phyloP scores from a whole-genome alignment of 1,140 invertebrate species.

The Cydia splendana region DNA sequence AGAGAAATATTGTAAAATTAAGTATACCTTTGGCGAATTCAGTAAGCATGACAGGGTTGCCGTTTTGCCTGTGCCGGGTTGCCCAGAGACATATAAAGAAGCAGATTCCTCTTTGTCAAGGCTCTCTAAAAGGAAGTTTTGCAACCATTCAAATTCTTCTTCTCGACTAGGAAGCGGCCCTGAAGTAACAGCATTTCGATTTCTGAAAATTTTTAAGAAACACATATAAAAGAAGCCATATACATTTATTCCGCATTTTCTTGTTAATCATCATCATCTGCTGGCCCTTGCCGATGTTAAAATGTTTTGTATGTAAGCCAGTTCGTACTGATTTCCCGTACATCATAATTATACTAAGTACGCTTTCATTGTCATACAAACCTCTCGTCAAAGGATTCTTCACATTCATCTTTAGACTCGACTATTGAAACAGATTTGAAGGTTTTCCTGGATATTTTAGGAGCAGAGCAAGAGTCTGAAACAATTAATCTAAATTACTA shows the following conservation, averaged over 20 bases:
- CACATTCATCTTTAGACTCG: constrained; percentile 25
- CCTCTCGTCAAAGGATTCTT: constrained; percentile 26
- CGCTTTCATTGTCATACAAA: neutral
- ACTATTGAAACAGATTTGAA: constrained; percentile 21
- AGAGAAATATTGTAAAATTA: neutral
- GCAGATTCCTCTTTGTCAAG: constrained; percentile 85
- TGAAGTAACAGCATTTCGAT: constrained; percentile 58
- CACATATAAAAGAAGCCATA: no score
- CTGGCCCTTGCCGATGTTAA: neutral
- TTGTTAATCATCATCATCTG: neutral
- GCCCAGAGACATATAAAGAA: constrained; percentile 95
- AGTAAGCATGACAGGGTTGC: constrained; percentile 90
- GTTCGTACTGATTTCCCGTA: neutral
- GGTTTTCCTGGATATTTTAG: constrained; percentile 41
- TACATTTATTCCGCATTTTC: no score
- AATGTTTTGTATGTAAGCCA: neutral
- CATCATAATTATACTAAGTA: neutral
- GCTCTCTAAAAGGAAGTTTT: constrained; percentile 85
- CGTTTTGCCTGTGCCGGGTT: constrained; percentile 98
- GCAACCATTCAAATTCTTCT: constrained; percentile 85
- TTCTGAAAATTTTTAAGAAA: constrained; percentile 58
- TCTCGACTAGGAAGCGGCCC: constrained; percentile 87
- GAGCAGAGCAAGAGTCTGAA: constrained; percentile 43
- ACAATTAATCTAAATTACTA: constrained; percentile 11
- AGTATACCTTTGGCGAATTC: constrained; percentile 77